A percentile compares a stretch with the other conserved stretches of the same genome.
phyloP scores from a whole-genome alignment of 92 coral and sea anemone species.

The Bergia sp. region DNA sequence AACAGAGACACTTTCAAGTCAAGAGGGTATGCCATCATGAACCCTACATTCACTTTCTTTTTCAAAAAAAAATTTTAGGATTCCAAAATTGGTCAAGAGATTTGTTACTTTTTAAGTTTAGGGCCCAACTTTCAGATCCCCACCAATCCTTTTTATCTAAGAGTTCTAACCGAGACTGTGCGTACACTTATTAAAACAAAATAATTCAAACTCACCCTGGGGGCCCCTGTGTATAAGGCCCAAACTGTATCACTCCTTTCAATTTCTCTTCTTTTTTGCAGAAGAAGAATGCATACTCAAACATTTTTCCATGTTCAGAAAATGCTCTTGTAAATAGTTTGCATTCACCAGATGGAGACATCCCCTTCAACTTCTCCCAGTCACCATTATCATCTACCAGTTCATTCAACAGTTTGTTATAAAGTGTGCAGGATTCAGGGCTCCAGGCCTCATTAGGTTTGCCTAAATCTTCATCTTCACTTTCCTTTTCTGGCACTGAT shows the following conservation, averaged over 20 bases:
- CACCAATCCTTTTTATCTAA: too few species aligned
- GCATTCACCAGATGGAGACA: slow-evolving; percentile 47
- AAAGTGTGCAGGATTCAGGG: slow-evolving; percentile 56
- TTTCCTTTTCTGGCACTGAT: slow-evolving; percentile 1
- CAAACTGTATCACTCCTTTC: slow-evolving; percentile 88
- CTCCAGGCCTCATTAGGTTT: slow-evolving; percentile 78
- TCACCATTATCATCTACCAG: slow-evolving; percentile 53
- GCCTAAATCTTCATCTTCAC: slow-evolving; percentile 42
- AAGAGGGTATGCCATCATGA: too few species aligned
- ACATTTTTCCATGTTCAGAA: slow-evolving; percentile 66
- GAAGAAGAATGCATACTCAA: slow-evolving; percentile 73
- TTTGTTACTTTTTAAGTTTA: too few species aligned
- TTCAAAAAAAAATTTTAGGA: too few species aligned
- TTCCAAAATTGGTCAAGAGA: too few species aligned
- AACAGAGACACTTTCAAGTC: too few species aligned
- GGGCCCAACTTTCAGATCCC: too few species aligned
- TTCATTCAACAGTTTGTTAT: slow-evolving; percentile 59
- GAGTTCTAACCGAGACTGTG: not conserved
- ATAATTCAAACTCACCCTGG: slow-evolving; percentile 59
- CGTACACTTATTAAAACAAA: not conserved
- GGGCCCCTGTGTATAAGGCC: slow-evolving; percentile 79
- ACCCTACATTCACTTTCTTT: too few species aligned
- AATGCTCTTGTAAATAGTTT: slow-evolving; percentile 63
- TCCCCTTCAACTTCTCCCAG: slow-evolving; percentile 57
- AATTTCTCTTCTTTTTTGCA: slow-evolving; percentile 57